A percentile compares a stretch with the other conserved stretches of the same genome.
Evolutionary conservation across 2,888 invertebrate genomes (phyloP).

Genomic region (Heterodera filipjevi): DNA sequence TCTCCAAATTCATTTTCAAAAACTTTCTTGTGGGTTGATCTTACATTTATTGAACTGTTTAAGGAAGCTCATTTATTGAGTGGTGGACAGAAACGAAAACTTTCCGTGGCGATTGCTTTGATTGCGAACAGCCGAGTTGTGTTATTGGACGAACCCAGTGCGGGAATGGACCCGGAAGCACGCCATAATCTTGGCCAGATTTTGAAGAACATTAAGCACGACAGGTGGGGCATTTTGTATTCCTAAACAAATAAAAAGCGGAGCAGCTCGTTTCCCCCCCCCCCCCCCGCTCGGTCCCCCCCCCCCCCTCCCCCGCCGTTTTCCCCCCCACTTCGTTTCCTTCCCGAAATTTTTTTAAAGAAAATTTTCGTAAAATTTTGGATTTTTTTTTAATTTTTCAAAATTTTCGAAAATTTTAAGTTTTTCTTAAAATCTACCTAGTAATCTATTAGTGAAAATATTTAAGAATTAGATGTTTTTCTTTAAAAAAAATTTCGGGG

Average conservation of each 20-base stretch:
- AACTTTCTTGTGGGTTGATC: not conserved
- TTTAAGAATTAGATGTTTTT: no score
- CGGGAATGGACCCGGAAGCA: constrained; percentile 43
- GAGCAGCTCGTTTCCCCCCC: no score
- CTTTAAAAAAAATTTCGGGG: no score
- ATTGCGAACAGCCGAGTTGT: constrained; percentile 53
- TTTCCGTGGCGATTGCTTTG: constrained; percentile 60
- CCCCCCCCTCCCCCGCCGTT: no score
- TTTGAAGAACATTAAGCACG: constrained; percentile 44
- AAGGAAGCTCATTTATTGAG: constrained; percentile 48
- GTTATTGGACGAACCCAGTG: constrained; percentile 59
- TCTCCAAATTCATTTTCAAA: not conserved
- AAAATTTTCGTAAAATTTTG: no score
- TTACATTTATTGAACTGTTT: constrained; percentile 13
- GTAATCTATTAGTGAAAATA: no score
- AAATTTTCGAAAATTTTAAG: no score
- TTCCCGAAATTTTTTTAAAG: no score
- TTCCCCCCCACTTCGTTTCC: no score
- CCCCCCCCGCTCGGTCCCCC: no score
- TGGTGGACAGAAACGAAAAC: constrained; percentile 61
- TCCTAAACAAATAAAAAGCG: no score
- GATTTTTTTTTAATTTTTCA: constrained; percentile 15
- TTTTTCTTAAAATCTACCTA: no score
- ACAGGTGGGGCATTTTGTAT: constrained; percentile 32
- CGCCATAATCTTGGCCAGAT: constrained; percentile 47